Percentiles rank a stretch among this genome's conserved stretches.
Evolutionary conservation across 2,888 invertebrate species (phyloP).

Genomic region (Isotomurus palustris): DNA sequence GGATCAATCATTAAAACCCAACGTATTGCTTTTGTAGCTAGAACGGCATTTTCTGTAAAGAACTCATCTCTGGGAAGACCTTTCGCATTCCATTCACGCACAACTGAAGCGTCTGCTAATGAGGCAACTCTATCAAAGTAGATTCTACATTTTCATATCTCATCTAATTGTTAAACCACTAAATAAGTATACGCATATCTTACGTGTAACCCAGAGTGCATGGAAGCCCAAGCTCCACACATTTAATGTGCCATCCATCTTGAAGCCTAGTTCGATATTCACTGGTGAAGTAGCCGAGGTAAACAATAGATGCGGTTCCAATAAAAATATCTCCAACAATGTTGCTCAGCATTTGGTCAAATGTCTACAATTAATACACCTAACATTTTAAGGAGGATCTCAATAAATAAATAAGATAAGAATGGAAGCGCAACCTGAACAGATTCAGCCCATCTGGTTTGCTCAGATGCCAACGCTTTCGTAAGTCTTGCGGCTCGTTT

Average conservation of each 20-base stretch:
- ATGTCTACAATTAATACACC: slow-evolving; percentile 53
- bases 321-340: slow-evolving; percentile 81
- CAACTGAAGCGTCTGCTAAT: slow-evolving; percentile 73
- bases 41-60: slow-evolving; percentile 87
- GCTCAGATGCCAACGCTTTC: slow-evolving; percentile 80
- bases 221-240: slow-evolving; percentile 63
- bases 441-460: slow-evolving; percentile 73
- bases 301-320: slow-evolving; percentile 81
- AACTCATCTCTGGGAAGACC: slow-evolving; percentile 82
- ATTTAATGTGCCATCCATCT: slow-evolving; percentile 68
- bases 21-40: slow-evolving; percentile 73
- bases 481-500: slow-evolving; percentile 78
- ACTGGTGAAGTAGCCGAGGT: slow-evolving; percentile 83
- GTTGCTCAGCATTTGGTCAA: slow-evolving; percentile 65
- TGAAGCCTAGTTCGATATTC: slow-evolving; percentile 63
- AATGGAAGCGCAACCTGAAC: slow-evolving; percentile 55
- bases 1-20: slow-evolving; percentile 95
- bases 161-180: background rate
- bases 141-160: background rate
- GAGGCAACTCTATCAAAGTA: too few species aligned
- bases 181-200: slow-evolving; percentile 31
- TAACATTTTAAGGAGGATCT: background rate
- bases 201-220: slow-evolving; percentile 65
- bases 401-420: background rate
- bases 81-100: slow-evolving; percentile 82